phyloP scores from a whole-genome alignment of 2,113 vertebrate species.

The Thomomys bottae region DNA sequence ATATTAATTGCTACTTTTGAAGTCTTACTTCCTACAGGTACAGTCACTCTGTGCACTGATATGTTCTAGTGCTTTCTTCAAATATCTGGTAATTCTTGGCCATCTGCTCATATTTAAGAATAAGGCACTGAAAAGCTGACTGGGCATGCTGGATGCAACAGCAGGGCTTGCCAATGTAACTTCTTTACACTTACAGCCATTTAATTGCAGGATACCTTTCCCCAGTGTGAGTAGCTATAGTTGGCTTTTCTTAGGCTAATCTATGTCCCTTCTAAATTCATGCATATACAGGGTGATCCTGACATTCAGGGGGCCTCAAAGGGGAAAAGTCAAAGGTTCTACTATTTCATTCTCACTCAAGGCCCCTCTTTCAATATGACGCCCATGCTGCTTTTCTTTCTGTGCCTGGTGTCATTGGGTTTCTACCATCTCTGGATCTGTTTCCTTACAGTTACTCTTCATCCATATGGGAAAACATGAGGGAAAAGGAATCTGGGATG shows the following conservation, averaged over 20 bases:
- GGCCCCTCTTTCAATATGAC: not conserved
- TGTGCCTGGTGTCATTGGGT: not conserved
- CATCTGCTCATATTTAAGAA: slow-evolving; percentile 14
- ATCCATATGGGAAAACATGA: not conserved
- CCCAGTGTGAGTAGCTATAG: not conserved
- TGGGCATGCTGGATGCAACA: not conserved
- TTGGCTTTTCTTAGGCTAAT: not conserved
- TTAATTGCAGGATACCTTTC: not conserved
- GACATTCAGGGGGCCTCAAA: not conserved
- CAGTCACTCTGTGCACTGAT: slow-evolving; percentile 5
- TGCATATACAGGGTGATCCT: not conserved
- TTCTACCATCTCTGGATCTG: not conserved
- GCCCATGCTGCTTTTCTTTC: fast-evolving
- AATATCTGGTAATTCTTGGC: not conserved
- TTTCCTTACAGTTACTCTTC: not conserved
- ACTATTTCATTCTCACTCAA: not conserved
- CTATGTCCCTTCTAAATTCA: not conserved
- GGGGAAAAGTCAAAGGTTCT: not conserved
- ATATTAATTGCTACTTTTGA: slow-evolving; percentile 35
- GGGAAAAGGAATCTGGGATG: too few relatives aligned
- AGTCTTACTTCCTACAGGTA: not conserved
- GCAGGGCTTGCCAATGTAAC: not conserved
- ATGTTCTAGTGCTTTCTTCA: not conserved
- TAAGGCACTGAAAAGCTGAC: not conserved
- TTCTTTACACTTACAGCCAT: not conserved